phyloP scores from a whole-genome alignment of 2,888 invertebrate species.

The Aproaerema taeniolella region DNA sequence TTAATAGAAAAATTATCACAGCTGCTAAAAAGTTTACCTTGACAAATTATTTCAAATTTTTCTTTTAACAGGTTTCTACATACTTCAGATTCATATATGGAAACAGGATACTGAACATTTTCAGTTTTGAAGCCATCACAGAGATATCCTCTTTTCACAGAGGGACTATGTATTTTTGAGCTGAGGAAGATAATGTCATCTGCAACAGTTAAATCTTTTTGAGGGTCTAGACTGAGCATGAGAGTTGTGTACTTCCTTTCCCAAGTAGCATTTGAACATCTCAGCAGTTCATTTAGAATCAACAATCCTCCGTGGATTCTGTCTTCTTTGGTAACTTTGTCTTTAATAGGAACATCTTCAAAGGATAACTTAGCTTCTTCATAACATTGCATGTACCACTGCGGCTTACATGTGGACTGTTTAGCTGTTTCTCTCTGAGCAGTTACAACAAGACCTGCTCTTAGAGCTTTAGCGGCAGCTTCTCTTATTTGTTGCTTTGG shows the following conservation, averaged over 20 bases:
- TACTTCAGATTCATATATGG: conserved; percentile 90
- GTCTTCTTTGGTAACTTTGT: conserved; percentile 92
- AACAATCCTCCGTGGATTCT: conserved; percentile 94
- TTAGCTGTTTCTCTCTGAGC: conserved; percentile 97
- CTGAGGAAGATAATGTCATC: conserved; percentile 78
- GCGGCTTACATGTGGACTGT: conserved; percentile 90
- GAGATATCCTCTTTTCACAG: conserved; percentile 72
- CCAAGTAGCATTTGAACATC: conserved; percentile 93
- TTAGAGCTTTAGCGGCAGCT: conserved; percentile 94
- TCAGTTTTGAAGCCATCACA: conserved; percentile 71
- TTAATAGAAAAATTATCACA: too few species aligned
- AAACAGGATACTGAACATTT: conserved; percentile 71
- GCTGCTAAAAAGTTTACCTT: conserved; percentile 48
- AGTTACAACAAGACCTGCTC: conserved; percentile 95
- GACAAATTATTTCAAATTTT: conserved; percentile 88
- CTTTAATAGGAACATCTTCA: conserved; percentile 80
- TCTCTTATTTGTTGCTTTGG: conserved; percentile 94
- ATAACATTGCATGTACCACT: conserved; percentile 96
- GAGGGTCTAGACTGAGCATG: conserved; percentile 77
- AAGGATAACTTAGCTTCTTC: conserved; percentile 91
- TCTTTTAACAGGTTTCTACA: conserved; percentile 89
- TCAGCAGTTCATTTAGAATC: conserved; percentile 94
- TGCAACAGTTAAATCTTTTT: conserved; percentile 61
- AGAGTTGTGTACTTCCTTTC: conserved; percentile 87
- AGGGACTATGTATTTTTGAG: conserved; percentile 77